These are phyloP conservation scores for Apaloderma vittatum DNA, from an alignment of 2,113 vertebrate genomes.

Conservation along the genomic window DNA sequence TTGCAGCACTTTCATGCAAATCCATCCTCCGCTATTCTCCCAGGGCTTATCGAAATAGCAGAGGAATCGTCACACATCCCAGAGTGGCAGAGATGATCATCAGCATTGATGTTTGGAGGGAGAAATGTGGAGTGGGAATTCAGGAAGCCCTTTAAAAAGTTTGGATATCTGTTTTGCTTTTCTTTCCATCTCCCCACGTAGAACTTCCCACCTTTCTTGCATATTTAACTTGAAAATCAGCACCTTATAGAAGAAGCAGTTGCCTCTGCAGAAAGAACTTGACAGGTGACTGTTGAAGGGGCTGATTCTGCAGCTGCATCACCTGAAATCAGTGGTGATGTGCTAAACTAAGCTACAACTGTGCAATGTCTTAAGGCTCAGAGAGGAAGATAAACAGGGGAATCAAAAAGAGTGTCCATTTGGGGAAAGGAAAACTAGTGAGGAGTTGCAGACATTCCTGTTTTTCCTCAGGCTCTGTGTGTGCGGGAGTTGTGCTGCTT, in stretches of 20 bases:
- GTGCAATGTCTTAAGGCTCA: background rate
- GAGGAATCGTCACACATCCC: conserved; percentile 3
- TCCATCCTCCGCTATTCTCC: conserved; percentile 4
- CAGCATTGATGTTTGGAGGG: background rate
- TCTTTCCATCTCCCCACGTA: background rate
- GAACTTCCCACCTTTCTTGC: background rate
- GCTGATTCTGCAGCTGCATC: background rate
- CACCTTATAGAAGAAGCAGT: background rate
- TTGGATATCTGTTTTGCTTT: background rate
- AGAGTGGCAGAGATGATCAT: background rate
- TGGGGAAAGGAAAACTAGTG: background rate
- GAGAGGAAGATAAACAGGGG: background rate
- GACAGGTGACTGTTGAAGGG: background rate
- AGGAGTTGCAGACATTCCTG: rapidly evolving
- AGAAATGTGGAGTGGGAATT: background rate
- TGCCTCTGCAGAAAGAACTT: background rate
- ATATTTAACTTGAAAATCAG: background rate
- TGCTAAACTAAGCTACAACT: background rate
- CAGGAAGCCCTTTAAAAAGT: background rate
- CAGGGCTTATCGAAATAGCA: background rate
- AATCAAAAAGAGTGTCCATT: rapidly evolving
- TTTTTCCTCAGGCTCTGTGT: background rate
- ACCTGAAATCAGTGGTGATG: background rate
- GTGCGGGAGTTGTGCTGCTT: background rate
- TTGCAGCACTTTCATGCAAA: background rate